These are phyloP conservation scores for Alca torda DNA, from an alignment of 2,797 vertebrate genomes.

Conservation along the genomic window DNA sequence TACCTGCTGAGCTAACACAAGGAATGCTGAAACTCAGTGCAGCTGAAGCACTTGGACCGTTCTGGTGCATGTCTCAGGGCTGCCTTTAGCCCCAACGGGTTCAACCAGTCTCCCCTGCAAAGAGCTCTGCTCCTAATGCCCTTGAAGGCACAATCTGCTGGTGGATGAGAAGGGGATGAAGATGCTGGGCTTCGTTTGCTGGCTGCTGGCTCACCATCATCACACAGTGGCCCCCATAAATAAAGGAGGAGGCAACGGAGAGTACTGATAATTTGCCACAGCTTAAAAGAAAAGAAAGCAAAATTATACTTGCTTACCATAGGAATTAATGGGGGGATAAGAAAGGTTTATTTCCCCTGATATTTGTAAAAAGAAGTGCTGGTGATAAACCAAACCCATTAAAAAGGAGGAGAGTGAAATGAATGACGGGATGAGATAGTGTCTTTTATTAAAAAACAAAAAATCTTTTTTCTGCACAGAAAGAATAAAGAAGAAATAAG, in stretches of 20 bases:
- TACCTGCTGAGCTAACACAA: background rate
- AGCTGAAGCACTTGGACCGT: background rate
- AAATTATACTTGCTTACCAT: background rate
- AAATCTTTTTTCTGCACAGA: background rate
- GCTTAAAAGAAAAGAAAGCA: background rate
- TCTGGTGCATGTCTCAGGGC: background rate
- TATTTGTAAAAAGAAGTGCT: constrained; percentile 30
- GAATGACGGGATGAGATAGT: background rate
- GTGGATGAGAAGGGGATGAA: background rate
- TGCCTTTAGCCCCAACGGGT: background rate
- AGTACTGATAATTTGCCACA: background rate
- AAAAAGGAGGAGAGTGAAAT: constrained; percentile 6
- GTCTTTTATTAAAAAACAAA: background rate
- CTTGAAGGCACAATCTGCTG: background rate
- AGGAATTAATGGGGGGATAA: background rate
- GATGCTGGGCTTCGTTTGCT: background rate
- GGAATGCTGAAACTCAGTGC: background rate
- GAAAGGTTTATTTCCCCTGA: constrained; percentile 26
- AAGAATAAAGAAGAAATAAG: constrained; percentile 26
- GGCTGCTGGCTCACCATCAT: background rate
- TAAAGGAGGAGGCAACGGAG: background rate
- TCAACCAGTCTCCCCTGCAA: background rate
- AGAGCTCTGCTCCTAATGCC: background rate
- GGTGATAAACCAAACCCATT: constrained; percentile 13
- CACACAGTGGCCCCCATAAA: background rate